These are phyloP conservation scores for Metellina segmentata DNA, from an alignment of 2,888 invertebrate genomes.

Conservation along the genomic window DNA sequence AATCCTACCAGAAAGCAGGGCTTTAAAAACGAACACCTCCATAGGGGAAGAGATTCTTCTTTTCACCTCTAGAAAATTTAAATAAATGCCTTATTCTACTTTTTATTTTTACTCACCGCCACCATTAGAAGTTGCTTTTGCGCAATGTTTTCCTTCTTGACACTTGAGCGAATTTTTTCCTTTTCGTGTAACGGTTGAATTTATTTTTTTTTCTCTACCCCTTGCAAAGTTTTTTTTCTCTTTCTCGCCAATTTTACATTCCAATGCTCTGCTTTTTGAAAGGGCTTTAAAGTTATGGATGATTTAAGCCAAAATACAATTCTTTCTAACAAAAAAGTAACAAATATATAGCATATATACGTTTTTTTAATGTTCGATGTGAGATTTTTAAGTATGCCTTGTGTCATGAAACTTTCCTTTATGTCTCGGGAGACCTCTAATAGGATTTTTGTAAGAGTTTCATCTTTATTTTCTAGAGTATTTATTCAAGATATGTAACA, in stretches of 20 bases:
- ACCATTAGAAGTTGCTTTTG: conserved; percentile 27
- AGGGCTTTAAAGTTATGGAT: conserved; percentile 61
- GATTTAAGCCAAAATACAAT: conserved; percentile 43
- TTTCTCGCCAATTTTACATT: conserved; percentile 19
- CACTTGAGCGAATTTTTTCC: conserved; percentile 13
- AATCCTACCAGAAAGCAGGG: conserved; percentile 13
- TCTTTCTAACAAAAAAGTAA: conserved; percentile 44
- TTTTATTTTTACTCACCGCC: conserved; percentile 22
- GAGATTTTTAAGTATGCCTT: neutral
- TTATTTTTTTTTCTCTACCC: conserved; percentile 4
- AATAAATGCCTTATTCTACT: conserved; percentile 57
- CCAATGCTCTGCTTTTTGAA: conserved; percentile 32
- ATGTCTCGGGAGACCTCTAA: neutral
- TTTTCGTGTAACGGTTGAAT: neutral
- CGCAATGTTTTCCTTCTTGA: conserved; percentile 12
- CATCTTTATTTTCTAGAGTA: neutral
- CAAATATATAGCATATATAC: conserved; percentile 36
- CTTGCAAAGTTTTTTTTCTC: neutral
- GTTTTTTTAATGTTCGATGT: conserved; percentile 19
- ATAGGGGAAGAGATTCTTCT: conserved; percentile 12
- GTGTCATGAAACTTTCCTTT: neutral
- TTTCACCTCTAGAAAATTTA: conserved; percentile 51
- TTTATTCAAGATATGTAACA: neutral
- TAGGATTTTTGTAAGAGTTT: neutral
- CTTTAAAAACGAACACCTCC: conserved; percentile 2